Conservation (phyloP, 2,113 vertebrate species). For the Laticauda colubrina region DNA sequence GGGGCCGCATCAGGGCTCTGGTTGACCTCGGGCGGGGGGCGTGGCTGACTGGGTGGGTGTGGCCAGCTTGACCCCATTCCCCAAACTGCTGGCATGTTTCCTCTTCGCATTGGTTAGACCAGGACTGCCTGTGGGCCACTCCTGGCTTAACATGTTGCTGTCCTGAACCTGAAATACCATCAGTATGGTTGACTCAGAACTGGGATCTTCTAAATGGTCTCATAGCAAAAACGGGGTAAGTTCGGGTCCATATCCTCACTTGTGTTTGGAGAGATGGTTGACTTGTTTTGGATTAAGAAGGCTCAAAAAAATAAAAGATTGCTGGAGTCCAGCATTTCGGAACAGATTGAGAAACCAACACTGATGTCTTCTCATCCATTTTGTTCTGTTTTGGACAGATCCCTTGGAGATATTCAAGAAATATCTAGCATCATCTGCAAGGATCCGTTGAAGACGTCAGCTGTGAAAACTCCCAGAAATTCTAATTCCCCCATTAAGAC, state of each 20-base stretch:
- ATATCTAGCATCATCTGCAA: conserved; percentile 71
- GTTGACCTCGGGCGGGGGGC: too few relatives aligned
- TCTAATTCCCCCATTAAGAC: conserved; percentile 52
- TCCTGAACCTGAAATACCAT: not conserved
- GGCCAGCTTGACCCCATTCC: too few relatives aligned
- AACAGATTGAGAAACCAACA: not conserved
- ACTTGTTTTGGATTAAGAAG: not conserved
- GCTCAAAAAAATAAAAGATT: not conserved
- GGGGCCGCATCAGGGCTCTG: too few relatives aligned
- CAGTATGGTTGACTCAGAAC: accelerated
- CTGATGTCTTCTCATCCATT: too few relatives aligned
- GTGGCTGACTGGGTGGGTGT: too few relatives aligned
- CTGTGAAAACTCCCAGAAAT: conserved; percentile 47
- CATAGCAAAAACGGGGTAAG: not conserved
- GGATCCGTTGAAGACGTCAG: conserved; percentile 17
- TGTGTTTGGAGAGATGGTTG: not conserved
- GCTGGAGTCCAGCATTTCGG: not conserved
- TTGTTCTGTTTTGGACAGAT: conserved; percentile 53
- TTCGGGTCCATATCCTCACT: not conserved
- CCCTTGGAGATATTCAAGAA: conserved; percentile 70
- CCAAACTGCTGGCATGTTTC: too few relatives aligned
- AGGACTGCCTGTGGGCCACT: too few relatives aligned
- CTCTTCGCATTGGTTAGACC: too few relatives aligned
- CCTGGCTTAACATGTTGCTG: not conserved
- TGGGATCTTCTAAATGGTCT: not conserved